Percentiles rank a stretch among this genome's conserved stretches.
Evolutionary conservation across 2,797 vertebrate genomes (phyloP).

Genomic region (Thalassophryne amazonica): DNA sequence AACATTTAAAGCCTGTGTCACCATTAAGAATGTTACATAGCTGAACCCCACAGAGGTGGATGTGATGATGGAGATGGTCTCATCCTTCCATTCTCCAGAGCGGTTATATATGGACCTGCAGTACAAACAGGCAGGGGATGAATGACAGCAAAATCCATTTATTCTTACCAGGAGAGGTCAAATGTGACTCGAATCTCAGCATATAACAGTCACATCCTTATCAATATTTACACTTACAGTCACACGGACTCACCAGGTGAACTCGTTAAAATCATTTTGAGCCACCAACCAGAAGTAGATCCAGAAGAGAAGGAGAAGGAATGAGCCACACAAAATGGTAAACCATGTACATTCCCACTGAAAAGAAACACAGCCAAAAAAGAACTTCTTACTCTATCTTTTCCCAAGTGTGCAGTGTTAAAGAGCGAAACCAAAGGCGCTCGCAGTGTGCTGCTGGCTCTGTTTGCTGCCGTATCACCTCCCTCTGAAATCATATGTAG

Average conservation of each 20-base stretch:
- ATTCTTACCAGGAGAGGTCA: background rate
- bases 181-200: no score
- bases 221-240: background rate
- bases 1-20: slow-evolving; percentile 39
- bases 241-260: slow-evolving; percentile 88
- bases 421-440: no score
- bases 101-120: slow-evolving; percentile 92
- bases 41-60: slow-evolving; percentile 87
- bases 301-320: slow-evolving; percentile 89
- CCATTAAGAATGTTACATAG: slow-evolving; percentile 88
- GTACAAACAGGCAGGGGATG: background rate
- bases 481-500: no score
- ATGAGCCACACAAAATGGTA: slow-evolving; percentile 86
- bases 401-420: no score
- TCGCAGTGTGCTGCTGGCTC: no score
- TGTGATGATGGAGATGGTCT: slow-evolving; percentile 88
- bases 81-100: slow-evolving; percentile 92
- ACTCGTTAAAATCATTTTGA: slow-evolving; percentile 96
- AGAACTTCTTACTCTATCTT: background rate
- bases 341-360: slow-evolving; percentile 98
- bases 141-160: background rate
- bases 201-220: background rate
- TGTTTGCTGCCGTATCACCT: no score
- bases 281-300: slow-evolving; percentile 96
- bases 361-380: slow-evolving; percentile 11